Evolutionary conservation across 2,888 invertebrate genomes (phyloP), one percentile per base, ranked within the genome.

Genomic region (Heliconius erato): DNA sequence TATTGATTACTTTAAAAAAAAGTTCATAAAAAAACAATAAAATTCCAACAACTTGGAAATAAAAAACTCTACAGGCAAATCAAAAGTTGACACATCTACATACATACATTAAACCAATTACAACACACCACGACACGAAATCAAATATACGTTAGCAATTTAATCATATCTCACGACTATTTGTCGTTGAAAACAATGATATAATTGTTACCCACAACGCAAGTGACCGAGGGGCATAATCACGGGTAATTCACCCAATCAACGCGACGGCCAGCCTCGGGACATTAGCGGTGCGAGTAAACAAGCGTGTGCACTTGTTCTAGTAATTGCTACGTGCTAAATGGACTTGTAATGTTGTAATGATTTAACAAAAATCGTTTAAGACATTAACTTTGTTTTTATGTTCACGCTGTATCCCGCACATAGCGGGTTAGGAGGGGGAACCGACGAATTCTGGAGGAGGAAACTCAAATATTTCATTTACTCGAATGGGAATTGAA

Each of bases 201-300:
- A 82, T 65, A 71, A 67, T 59, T 69, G 54, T 68, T 44, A 23
- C 68, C 54, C 69, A 82, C 85, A 89, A 89, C 88, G 86, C 86
- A 84, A 85, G 88, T 88, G 92, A 91, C 94, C 91, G 87, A 89
- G 88, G 91, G 93, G 93, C 91, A 91, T 90, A 94, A 95, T 95
- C 93, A 91, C 87, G 84, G 87, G 91, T 93, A 93, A 95, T 95
- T 92, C 93, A 92, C 92, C 90, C 92, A 91, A 91, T 91, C 91
- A 89, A 87, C 89, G 89, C 49, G 63, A 63, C 63, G 19, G 88
- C 89, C 86, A 83, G 94, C 95, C 94, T 84, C 88, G 88, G 92
- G 94, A 92, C 90, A 91, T 94, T 93, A 94, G 91, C 92, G 91
- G 92, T 91, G 91, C 89, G 84, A 68, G 86, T 90, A 89, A 91